Evolutionary conservation across 2,797 vertebrate species (phyloP).

Genomic region (Bufotes viridis): DNA sequence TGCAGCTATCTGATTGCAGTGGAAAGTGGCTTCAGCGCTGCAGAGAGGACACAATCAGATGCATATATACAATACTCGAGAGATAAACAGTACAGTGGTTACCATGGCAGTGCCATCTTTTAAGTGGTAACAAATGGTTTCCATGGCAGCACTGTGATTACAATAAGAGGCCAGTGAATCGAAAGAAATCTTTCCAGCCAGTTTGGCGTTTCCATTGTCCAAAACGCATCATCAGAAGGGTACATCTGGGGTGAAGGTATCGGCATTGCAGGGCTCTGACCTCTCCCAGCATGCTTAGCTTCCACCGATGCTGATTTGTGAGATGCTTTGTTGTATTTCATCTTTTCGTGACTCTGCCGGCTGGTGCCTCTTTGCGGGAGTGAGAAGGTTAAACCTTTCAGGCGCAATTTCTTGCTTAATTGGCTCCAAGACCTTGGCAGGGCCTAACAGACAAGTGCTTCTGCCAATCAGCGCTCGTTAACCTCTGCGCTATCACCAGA

Average conservation of each 20-base stretch:
- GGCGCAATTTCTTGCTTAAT: slow-evolving; percentile 48
- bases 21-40: slow-evolving; percentile 3
- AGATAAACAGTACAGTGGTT: slow-evolving; percentile 57
- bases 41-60: slow-evolving; percentile 39
- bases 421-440: slow-evolving; percentile 46
- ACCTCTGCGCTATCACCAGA: slow-evolving; percentile 52
- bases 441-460: slow-evolving; percentile 56
- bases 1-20: slow-evolving; percentile 8
- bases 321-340: not conserved
- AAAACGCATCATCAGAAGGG: slow-evolving; percentile 32
- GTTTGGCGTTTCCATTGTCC: slow-evolving; percentile 43
- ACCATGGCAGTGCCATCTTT: slow-evolving; percentile 58
- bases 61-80: slow-evolving; percentile 21
- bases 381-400: slow-evolving; percentile 47
- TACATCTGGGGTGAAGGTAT: not conserved
- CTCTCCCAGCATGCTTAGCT: slow-evolving; percentile 21
- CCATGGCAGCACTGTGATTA: slow-evolving; percentile 59
- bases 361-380: not conserved
- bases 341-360: not conserved
- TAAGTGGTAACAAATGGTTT: slow-evolving; percentile 59
- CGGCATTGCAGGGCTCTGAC: not conserved
- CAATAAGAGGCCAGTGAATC: slow-evolving; percentile 48
- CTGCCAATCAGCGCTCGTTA: slow-evolving; percentile 59
- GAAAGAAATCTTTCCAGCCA: slow-evolving; percentile 43
- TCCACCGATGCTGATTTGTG: not conserved